Evolutionary conservation across 2,888 invertebrate genomes (phyloP).

Genomic region (Liodrosophila aerea): DNA sequence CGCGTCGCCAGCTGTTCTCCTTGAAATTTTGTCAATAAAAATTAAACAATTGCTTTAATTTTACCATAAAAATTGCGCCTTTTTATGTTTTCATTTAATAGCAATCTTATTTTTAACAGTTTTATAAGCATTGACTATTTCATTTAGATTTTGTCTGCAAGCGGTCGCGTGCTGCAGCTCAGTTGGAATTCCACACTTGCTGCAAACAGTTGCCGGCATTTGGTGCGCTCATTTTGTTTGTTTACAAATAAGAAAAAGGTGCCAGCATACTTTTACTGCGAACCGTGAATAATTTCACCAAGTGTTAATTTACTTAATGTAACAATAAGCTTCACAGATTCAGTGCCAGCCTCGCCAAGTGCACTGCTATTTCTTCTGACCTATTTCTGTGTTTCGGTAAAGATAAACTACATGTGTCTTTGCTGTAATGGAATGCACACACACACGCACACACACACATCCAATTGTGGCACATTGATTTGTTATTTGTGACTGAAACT

Average conservation of each 20-base stretch:
- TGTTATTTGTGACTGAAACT: constrained; percentile 45
- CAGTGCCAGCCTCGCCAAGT: neutral
- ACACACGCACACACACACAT: neutral
- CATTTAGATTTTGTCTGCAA: too few relatives aligned
- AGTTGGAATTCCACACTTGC: constrained; percentile 17
- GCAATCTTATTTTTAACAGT: too few relatives aligned
- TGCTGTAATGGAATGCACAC: neutral
- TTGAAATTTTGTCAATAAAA: too few relatives aligned
- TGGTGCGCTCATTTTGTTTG: constrained; percentile 14
- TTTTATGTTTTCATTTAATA: too few relatives aligned
- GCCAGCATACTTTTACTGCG: neutral
- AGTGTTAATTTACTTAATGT: neutral
- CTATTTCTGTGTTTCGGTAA: neutral
- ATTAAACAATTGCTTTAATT: too few relatives aligned
- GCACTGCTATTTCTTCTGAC: neutral
- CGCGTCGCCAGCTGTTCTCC: constrained; percentile 27
- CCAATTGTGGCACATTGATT: constrained; percentile 24
- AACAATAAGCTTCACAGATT: too few relatives aligned
- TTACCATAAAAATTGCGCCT: too few relatives aligned
- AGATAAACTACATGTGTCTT: neutral
- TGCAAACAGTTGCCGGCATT: constrained; percentile 28
- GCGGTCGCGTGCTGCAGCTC: constrained; percentile 29
- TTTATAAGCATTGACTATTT: too few relatives aligned
- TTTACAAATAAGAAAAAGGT: constrained; percentile 27
- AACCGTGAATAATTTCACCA: neutral